Conservation (phyloP, 1,140 invertebrate species). For the Stegodyphus mimosarum region DNA sequence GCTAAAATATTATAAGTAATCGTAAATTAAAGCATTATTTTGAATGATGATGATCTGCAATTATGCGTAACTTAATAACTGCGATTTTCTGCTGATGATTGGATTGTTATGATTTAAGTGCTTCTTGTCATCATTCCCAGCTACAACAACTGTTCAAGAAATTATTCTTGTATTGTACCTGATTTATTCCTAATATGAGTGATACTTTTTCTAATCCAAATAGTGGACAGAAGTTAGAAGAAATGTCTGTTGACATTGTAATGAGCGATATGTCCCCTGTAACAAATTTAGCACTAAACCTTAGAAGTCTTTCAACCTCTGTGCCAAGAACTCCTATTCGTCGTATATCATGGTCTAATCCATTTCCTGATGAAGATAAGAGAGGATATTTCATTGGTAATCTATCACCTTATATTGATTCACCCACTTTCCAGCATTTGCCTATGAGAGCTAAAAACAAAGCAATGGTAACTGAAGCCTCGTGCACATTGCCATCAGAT, state of each 20-base stretch:
- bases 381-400: background rate
- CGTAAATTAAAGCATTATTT: no score
- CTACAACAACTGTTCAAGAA: no score
- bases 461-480: background rate
- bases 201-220: no score
- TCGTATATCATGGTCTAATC: slow-evolving; percentile 49
- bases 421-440: slow-evolving; percentile 24
- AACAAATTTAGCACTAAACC: slow-evolving; percentile 40
- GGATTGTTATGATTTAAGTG: no score
- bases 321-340: slow-evolving; percentile 32
- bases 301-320: slow-evolving; percentile 18
- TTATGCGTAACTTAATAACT: no score
- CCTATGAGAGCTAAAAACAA: background rate
- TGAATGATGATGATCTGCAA: no score
- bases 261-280: slow-evolving; percentile 32
- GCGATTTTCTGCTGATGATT: no score
- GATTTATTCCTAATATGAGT: no score
- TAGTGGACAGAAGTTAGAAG: no score
- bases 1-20: no score
- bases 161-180: no score
- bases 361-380: slow-evolving; percentile 5
- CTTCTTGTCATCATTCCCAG: background rate
- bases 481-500: background rate
- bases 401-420: slow-evolving; percentile 11
- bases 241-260: no score